These are phyloP conservation scores for Porites australiensis DNA, from an alignment of 64 coral and sea anemone genomes.

Conservation along the genomic window DNA sequence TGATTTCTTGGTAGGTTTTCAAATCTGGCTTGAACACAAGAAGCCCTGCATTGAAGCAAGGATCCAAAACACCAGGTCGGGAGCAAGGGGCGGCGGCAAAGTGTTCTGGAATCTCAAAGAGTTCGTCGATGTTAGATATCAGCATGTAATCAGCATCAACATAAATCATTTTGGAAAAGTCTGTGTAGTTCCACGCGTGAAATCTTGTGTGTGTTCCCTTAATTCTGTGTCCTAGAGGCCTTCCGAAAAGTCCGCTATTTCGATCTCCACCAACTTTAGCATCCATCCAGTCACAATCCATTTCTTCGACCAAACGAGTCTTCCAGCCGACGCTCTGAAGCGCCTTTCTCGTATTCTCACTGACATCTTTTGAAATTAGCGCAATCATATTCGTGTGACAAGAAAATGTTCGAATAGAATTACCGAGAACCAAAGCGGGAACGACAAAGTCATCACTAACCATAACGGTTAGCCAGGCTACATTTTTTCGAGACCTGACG, in stretches of 20 bases:
- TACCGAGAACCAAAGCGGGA: constrained; percentile 55
- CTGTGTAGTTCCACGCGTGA: constrained; percentile 73
- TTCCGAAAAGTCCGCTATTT: background rate
- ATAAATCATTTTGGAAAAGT: constrained; percentile 77
- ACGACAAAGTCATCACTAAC: constrained; percentile 55
- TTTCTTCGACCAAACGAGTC: constrained; percentile 69
- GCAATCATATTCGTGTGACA: constrained; percentile 77
- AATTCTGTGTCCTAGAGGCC: background rate
- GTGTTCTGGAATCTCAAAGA: constrained; percentile 51
- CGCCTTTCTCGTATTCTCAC: background rate
- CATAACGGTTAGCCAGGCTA: constrained; percentile 66
- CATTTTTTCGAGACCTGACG: background rate
- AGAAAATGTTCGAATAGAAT: constrained; percentile 69
- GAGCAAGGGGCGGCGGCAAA: constrained; percentile 56
- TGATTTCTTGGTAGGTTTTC: constrained; percentile 2
- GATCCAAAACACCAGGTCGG: constrained; percentile 63
- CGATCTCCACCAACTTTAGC: constrained; percentile 57
- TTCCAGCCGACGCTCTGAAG: constrained; percentile 65
- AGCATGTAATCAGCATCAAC: constrained; percentile 69
- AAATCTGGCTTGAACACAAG: constrained; percentile 29
- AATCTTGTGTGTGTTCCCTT: constrained; percentile 76
- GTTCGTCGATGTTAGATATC: constrained; percentile 69
- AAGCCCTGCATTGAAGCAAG: constrained; percentile 76
- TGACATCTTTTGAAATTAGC: constrained; percentile 50
- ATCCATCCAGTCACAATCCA: constrained; percentile 97